Conservation (phyloP, 2,888 invertebrate species). For the Athalia rosae region DNA sequence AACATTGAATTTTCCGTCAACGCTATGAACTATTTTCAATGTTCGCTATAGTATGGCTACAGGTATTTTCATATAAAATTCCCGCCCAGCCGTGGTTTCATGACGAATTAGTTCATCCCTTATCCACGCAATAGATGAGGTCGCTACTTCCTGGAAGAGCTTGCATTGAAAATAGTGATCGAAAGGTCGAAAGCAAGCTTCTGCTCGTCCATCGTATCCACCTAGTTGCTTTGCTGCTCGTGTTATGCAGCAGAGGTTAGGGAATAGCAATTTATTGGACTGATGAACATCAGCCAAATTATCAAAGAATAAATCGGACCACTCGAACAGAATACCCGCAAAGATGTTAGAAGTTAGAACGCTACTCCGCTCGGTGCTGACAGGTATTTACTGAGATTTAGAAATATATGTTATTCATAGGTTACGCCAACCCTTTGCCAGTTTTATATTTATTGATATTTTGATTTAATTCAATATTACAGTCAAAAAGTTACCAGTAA, state of each 20-base stretch:
- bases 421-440: not conserved
- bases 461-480: not conserved
- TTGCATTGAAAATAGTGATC: not conserved
- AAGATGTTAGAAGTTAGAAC: constrained; percentile 1
- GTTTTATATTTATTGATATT: not conserved
- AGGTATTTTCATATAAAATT: too few relatives aligned
- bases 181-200: not conserved
- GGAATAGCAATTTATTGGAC: too few relatives aligned
- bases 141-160: not conserved
- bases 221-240: not conserved
- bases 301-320: too few relatives aligned
- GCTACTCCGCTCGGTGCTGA: constrained; percentile 5
- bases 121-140: too few relatives aligned
- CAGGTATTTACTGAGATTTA: constrained; percentile 8
- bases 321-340: too few relatives aligned
- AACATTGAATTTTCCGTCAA: too few relatives aligned
- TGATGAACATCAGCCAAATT: too few relatives aligned
- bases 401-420: not conserved
- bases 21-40: too few relatives aligned
- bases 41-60: too few relatives aligned
- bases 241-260: too few relatives aligned
- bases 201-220: not conserved
- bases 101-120: too few relatives aligned
- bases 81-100: too few relatives aligned
- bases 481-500: constrained; percentile 29